Evolutionary conservation across 2,113 vertebrate genomes (phyloP).

Genomic region (Vidua chalybeata): DNA sequence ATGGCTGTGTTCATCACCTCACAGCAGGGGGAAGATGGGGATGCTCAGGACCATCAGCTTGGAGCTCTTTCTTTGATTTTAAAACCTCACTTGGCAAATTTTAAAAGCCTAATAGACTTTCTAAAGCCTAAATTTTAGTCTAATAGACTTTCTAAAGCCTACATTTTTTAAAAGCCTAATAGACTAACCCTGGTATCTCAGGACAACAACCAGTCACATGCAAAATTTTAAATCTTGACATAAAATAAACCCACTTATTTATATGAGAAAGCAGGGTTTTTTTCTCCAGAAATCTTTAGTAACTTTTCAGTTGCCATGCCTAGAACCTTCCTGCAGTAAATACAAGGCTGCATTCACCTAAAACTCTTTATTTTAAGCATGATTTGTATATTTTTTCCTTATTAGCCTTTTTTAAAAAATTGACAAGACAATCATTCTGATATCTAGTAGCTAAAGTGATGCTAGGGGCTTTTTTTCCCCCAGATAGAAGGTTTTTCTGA

Average conservation of each 20-base stretch:
- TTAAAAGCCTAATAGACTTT: background rate
- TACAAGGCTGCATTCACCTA: background rate
- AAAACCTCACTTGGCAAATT: background rate
- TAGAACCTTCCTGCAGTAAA: background rate
- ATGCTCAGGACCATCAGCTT: accelerated
- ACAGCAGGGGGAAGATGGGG: accelerated
- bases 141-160: background rate
- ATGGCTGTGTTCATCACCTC: accelerated
- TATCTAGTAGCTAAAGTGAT: background rate
- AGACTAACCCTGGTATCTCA: background rate
- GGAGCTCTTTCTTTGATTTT: background rate
- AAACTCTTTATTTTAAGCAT: background rate
- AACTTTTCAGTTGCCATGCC: background rate
- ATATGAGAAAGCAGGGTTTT: background rate
- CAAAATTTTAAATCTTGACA: background rate
- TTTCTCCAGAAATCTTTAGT: background rate
- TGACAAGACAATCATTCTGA: background rate
- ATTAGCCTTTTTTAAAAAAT: background rate
- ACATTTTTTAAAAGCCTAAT: background rate
- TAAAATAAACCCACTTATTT: background rate
- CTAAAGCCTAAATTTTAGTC: background rate
- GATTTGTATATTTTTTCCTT: background rate
- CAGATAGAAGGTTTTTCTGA: background rate
- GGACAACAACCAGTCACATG: accelerated
- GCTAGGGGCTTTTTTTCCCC: accelerated